These are phyloP conservation scores for Silurus aristotelis DNA, from an alignment of 2,797 vertebrate species.

Conservation along the genomic window DNA sequence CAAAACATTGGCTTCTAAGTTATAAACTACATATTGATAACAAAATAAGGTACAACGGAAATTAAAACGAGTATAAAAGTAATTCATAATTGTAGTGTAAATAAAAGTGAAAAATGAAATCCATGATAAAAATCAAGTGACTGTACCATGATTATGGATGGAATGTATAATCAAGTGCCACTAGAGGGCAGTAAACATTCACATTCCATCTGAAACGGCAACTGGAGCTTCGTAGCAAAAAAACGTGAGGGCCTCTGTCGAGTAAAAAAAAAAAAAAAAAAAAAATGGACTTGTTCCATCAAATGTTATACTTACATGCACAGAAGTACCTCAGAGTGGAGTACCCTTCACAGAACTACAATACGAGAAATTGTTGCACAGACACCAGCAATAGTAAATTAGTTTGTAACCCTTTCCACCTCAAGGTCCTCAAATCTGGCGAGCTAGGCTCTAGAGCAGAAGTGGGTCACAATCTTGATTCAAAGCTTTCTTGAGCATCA, in stretches of 20 bases:
- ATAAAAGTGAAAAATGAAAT: constrained; percentile 59
- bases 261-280: constrained; percentile 2
- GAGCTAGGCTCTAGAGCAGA: constrained; percentile 28
- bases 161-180: constrained; percentile 75
- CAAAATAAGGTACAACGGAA: constrained; percentile 38
- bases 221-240: constrained; percentile 47
- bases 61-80: constrained; percentile 47
- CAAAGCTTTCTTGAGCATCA: constrained; percentile 35
- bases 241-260: constrained; percentile 34
- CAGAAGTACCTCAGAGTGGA: constrained; percentile 54
- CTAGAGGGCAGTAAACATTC: constrained; percentile 78
- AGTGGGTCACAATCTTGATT: constrained; percentile 28
- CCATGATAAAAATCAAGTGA: constrained; percentile 45
- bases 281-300: constrained; percentile 39
- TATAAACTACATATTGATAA: constrained; percentile 33
- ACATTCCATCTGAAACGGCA: constrained; percentile 69
- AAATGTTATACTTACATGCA: constrained; percentile 59
- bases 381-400: constrained; percentile 48
- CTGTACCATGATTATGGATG: constrained; percentile 54
- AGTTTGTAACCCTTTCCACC: constrained; percentile 18
- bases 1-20: constrained; percentile 33
- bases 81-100: constrained; percentile 49
- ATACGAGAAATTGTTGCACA: constrained; percentile 51
- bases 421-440: constrained; percentile 15
- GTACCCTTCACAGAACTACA: constrained; percentile 56